Conservation (phyloP, 1,140 invertebrate genomes). For the Schlechtendalia chinensis region DNA sequence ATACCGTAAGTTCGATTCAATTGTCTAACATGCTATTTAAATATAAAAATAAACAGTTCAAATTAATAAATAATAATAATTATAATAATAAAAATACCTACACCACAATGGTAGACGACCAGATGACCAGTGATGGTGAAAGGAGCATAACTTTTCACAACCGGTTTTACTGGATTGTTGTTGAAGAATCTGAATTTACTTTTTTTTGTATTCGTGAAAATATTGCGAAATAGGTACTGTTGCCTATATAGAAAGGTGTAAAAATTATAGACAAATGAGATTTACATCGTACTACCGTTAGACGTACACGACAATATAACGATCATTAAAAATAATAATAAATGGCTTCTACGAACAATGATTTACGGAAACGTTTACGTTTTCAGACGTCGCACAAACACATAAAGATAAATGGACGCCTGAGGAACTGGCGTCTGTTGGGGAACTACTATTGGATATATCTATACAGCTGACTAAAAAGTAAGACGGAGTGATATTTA, state of each 20-base stretch:
- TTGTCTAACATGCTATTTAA: too few species aligned
- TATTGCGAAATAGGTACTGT: neutral
- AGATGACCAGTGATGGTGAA: constrained; percentile 17
- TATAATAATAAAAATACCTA: too few species aligned
- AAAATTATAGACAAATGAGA: neutral
- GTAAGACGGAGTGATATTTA: constrained; percentile 62
- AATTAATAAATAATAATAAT: neutral
- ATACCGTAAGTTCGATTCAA: too few species aligned
- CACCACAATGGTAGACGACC: neutral
- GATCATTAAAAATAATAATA: neutral
- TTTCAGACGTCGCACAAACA: constrained; percentile 46
- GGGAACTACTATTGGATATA: constrained; percentile 81
- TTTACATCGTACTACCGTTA: neutral
- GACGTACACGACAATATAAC: neutral
- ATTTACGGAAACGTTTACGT: neutral
- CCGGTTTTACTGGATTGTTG: constrained; percentile 23
- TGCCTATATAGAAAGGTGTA: neutral
- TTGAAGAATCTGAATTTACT: constrained; percentile 7
- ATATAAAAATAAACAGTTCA: too few species aligned
- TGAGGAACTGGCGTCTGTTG: constrained; percentile 78
- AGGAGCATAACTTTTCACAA: constrained; percentile 28
- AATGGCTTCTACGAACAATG: neutral
- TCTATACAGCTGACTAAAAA: constrained; percentile 79
- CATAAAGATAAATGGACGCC: constrained; percentile 64
- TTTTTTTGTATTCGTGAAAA: constrained; percentile 16